These are phyloP conservation scores for Phrynocephalus forsythii DNA, from an alignment of 2,797 vertebrate species.

Conservation along the genomic window DNA sequence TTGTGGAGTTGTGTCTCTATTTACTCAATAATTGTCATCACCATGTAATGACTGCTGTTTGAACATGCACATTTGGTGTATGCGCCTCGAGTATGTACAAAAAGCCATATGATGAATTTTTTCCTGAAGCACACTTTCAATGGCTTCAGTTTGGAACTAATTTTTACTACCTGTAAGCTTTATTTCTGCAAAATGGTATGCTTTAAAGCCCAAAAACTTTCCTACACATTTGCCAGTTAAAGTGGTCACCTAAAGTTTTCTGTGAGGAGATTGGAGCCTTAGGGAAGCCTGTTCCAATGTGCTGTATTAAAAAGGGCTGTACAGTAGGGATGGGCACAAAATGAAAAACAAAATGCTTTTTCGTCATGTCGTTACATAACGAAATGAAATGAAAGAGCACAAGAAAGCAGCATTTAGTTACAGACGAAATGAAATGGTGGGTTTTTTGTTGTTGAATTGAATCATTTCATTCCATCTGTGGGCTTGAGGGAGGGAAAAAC, in stretches of 20 bases:
- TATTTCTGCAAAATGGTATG: neutral
- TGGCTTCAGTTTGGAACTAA: neutral
- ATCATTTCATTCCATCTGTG: too few relatives aligned
- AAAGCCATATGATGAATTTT: neutral
- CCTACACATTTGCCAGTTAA: neutral
- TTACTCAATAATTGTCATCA: neutral
- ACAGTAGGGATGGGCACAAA: too few relatives aligned
- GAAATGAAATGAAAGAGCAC: too few relatives aligned
- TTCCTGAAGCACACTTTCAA: neutral
- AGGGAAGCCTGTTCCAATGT: neutral
- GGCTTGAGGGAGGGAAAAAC: too few relatives aligned
- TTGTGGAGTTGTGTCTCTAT: neutral
- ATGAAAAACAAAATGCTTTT: too few relatives aligned
- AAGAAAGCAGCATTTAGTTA: too few relatives aligned
- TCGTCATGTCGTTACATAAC: too few relatives aligned
- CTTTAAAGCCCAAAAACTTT: slow-evolving; percentile 10
- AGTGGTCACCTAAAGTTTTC: neutral
- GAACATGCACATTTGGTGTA: neutral
- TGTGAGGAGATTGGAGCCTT: neutral
- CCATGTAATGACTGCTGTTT: neutral
- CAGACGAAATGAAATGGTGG: too few relatives aligned
- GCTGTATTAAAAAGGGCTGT: neutral
- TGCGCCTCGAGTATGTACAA: neutral
- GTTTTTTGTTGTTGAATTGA: too few relatives aligned
- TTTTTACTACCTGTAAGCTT: neutral